Conservation (phyloP, 2,797 vertebrate genomes). For the Silurus aristotelis region DNA sequence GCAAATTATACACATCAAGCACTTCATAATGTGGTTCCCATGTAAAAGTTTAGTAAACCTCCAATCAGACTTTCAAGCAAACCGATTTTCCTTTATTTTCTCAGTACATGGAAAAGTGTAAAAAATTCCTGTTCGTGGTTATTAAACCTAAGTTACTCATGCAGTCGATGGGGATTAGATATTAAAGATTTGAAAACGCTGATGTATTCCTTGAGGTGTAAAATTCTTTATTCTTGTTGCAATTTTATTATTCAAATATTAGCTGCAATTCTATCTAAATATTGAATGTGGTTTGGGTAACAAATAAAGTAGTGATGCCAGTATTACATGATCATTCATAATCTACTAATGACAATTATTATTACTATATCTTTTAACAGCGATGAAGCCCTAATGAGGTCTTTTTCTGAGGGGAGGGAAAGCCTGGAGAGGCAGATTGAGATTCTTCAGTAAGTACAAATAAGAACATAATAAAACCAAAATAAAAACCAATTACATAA, state of each 20-base stretch:
- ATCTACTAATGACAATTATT: not conserved
- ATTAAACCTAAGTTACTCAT: not conserved
- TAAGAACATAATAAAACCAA: too few relatives aligned
- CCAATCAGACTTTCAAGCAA: not conserved
- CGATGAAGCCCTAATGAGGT: constrained; percentile 87
- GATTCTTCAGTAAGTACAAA: constrained; percentile 87
- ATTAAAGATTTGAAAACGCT: not conserved
- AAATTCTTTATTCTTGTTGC: not conserved
- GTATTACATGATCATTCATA: not conserved
- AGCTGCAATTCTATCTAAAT: not conserved
- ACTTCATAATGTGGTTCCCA: not conserved
- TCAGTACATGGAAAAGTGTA: not conserved
- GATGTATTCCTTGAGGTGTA: too few relatives aligned
- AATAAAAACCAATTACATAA: too few relatives aligned
- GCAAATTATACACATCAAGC: constrained; percentile 7
- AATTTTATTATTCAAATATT: not conserved
- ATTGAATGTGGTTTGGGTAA: not conserved
- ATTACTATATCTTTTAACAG: constrained; percentile 65
- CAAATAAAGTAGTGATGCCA: not conserved
- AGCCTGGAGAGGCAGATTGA: constrained; percentile 91
- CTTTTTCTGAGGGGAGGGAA: constrained; percentile 87
- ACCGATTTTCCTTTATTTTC: not conserved
- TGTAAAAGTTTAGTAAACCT: not conserved
- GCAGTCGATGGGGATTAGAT: not conserved
- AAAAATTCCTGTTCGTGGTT: not conserved